phyloP scores from a whole-genome alignment of 2,888 invertebrate genomes.

The Salpingus planirostris region DNA sequence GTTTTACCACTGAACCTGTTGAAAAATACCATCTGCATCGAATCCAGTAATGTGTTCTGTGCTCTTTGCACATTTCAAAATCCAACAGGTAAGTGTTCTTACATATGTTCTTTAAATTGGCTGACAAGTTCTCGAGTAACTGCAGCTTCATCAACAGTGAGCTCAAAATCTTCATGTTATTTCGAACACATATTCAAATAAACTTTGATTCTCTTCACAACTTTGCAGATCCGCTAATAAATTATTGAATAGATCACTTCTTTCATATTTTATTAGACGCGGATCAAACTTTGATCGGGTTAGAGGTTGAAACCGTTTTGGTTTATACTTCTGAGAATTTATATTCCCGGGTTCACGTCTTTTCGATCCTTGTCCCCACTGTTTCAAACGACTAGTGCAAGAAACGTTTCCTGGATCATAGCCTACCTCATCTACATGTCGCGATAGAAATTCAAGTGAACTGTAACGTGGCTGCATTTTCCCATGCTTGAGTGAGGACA shows the following conservation, averaged over 20 bases:
- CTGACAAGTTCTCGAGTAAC: background rate
- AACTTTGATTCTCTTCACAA: background rate
- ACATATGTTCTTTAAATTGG: background rate
- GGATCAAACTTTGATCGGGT: background rate
- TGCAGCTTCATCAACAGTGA: background rate
- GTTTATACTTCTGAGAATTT: background rate
- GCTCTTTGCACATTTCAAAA: background rate
- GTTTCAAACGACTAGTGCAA: background rate
- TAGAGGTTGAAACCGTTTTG: background rate
- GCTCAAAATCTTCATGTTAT: background rate
- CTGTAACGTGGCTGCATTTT: background rate
- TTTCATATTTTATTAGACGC: background rate
- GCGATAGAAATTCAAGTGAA: background rate
- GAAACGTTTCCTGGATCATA: background rate
- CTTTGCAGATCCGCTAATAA: background rate
- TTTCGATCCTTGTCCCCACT: background rate
- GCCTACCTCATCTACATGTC: background rate
- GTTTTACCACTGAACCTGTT: background rate
- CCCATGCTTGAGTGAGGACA: background rate
- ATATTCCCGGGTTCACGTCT: background rate
- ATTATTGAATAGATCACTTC: background rate
- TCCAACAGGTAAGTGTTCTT: background rate
- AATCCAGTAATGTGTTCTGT: background rate
- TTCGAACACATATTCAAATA: background rate
- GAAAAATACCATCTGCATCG: background rate